Conservation (phyloP, 2,113 vertebrate genomes). For the Seriola aureovittata region DNA sequence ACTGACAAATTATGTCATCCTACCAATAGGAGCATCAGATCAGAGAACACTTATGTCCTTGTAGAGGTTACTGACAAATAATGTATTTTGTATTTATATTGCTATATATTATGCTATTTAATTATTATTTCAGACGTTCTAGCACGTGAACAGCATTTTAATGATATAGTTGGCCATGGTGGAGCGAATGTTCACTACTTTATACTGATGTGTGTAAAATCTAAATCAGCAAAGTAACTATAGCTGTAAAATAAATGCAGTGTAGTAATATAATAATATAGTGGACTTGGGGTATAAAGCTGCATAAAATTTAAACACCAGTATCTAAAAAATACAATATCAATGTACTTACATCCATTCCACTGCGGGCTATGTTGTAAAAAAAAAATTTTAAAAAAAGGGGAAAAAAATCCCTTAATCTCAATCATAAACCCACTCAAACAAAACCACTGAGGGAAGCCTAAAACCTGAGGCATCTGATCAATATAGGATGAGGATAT, state of each 20-base stretch:
- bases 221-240: neutral
- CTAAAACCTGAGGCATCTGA: neutral
- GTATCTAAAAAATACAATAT: neutral
- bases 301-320: neutral
- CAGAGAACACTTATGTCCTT: neutral
- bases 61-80: neutral
- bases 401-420: neutral
- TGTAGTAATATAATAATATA: neutral
- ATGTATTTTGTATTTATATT: neutral
- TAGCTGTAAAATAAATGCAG: neutral
- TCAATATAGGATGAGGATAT: slow-evolving; percentile 33
- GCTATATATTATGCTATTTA: neutral
- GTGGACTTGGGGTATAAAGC: neutral
- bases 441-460: neutral
- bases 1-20: neutral
- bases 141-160: neutral
- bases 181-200: neutral
- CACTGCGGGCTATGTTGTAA: neutral
- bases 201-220: neutral
- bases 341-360: neutral
- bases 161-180: neutral
- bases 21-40: neutral
- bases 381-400: neutral
- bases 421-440: neutral
- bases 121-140: neutral